Percentiles rank a stretch among this genome's conserved stretches.
phyloP scores from a whole-genome alignment of 2,888 invertebrate genomes.

The Oeneis ivallda region DNA sequence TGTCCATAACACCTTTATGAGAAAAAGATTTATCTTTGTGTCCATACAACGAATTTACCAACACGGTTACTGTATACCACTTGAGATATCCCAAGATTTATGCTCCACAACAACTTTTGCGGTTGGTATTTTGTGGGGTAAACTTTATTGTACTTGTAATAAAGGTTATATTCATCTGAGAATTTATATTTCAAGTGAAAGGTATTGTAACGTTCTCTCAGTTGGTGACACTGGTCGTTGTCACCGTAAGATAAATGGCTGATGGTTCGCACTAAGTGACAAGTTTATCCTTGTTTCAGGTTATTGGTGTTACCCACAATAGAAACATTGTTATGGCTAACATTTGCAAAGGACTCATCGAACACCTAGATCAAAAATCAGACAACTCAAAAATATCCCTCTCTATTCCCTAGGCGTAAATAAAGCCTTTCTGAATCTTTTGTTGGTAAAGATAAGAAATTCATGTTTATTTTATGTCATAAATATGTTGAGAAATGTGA shows the following conservation, averaged over 20 bases:
- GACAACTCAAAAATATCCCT: no score
- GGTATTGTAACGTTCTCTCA: conserved; percentile 55
- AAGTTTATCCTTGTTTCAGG: conserved; percentile 58
- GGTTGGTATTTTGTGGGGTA: conserved; percentile 13
- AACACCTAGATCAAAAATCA: no score
- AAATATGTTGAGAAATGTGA: no score
- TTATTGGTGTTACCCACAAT: conserved; percentile 11
- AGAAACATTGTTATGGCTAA: conserved; percentile 6
- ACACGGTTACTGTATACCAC: conserved; percentile 43
- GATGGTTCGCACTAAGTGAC: conserved; percentile 61
- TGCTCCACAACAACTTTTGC: conserved; percentile 28
- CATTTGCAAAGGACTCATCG: no score
- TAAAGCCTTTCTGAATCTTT: no score
- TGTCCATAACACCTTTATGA: conserved; percentile 28
- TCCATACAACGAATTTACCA: conserved; percentile 42
- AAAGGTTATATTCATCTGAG: conserved; percentile 31
- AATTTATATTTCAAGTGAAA: conserved; percentile 21
- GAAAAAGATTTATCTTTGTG: conserved; percentile 22
- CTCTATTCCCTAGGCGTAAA: no score
- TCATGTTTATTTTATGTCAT: no score
- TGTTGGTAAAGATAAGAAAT: no score
- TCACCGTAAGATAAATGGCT: conserved; percentile 69
- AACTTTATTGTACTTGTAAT: conserved; percentile 28
- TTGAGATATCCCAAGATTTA: conserved; percentile 46
- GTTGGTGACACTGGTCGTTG: conserved; percentile 65